These are phyloP conservation scores for Manis pentadactyla DNA, from an alignment of 2,797 vertebrate species.

Conservation along the genomic window DNA sequence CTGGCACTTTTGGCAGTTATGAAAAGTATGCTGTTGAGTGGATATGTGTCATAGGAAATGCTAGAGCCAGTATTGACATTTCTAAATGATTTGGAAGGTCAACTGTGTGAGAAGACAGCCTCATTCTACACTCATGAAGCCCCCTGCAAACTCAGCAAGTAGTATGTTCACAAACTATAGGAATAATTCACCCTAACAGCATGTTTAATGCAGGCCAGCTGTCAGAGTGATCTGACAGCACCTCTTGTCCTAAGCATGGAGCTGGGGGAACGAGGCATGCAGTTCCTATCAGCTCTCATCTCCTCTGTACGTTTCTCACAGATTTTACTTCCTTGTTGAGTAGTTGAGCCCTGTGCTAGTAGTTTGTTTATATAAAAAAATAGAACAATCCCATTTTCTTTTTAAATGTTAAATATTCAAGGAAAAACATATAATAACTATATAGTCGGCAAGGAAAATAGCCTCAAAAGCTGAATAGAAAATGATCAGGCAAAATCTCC, in stretches of 20 bases:
- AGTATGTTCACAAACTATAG: not conserved
- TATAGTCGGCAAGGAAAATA: not conserved
- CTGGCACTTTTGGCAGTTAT: not conserved
- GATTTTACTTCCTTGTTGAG: not conserved
- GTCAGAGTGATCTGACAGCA: not conserved
- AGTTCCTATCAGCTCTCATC: not conserved
- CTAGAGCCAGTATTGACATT: not conserved
- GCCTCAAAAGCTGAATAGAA: not conserved
- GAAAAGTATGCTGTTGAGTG: not conserved
- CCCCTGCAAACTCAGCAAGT: not conserved
- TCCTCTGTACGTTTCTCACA: not conserved
- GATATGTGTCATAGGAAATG: not conserved
- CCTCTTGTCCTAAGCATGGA: no score
- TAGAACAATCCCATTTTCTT: not conserved
- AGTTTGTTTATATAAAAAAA: slow-evolving; percentile 28
- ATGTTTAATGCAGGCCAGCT: not conserved
- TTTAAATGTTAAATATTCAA: slow-evolving; percentile 39
- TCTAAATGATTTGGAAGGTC: not conserved
- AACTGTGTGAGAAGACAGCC: not conserved
- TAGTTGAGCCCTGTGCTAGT: not conserved
- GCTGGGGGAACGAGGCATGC: no score
- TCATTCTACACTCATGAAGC: not conserved
- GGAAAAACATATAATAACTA: not conserved
- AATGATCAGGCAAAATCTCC: slow-evolving; percentile 24
- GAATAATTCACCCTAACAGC: not conserved